Evolutionary conservation across 2,888 invertebrate species (phyloP), one percentile per base, ranked within the genome.

Genomic region (Trachelus troglodyta): DNA sequence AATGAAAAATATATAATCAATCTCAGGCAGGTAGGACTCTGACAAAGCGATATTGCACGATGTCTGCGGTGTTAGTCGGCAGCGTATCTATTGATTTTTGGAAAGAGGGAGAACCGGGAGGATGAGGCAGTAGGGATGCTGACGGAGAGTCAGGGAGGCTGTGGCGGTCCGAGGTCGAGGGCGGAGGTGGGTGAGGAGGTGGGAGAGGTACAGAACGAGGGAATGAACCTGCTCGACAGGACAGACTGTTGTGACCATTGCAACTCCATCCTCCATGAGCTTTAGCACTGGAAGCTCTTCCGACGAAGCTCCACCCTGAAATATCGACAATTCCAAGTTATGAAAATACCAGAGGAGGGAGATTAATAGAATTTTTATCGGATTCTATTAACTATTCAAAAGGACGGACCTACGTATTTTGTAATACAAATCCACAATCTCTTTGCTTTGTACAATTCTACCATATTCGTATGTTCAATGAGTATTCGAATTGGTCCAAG

Each of bases 21-120:
- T 40, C 40, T 71, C 71, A 15, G 12, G 31, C 71, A 34, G 71
- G 71, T 71, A 15, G 12, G 11, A 12, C 31, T 34, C 15, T 34
- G 71, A 71, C 71, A 68, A 31, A 75, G 75, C 33, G 37, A 68
- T 75, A 33, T 75, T 33, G 69, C 75, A 69, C 34, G 34, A 34
- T 76, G 34, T n/a, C 33, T 31, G 76, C 34, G 76, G 78, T 81
- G 82, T 83, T 79, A 82, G 81, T 83, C 75, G 75, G 33, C 75
- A 40, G 56, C 75, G 75, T 75, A 73, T 75, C 85, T 90, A 90
- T 90, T 90, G 89, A 90, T 90, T 90, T 90, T 89, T 87, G 85
- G 84, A 84, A 83, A 82, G 84, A 84, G 85, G 83, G 84, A 87
- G 84, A 82, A 83, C 78, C 85, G 81, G 83, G 77, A 83, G 79